Evolutionary conservation across 2,113 vertebrate genomes (phyloP), one percentile per base, ranked within the genome.

Genomic region (Limnothrissa miodon): DNA sequence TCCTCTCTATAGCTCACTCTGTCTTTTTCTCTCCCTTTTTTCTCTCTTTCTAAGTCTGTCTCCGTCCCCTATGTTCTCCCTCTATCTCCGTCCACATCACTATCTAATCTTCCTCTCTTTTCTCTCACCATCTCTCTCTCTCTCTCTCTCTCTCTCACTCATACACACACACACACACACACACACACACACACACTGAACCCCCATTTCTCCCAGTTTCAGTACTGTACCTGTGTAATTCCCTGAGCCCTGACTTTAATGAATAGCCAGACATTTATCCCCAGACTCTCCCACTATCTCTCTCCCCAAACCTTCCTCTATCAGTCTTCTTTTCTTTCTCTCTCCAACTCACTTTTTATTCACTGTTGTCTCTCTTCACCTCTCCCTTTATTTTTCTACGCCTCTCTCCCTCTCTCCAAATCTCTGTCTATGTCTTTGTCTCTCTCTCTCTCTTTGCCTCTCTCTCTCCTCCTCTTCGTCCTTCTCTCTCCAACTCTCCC

Each of bases 21-120:
- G 4, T 23, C 51, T 23, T 21, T 56, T 42, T 78, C 51, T 86
- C 70, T 89, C 39, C 33, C n/a, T 48, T 17, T 48, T 17, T 17
- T 48, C 53, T 56, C 53, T 56, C 53, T 56, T 19, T 56, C 53
- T 56, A 0, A 17, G 10, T 56, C 53, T 56, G 53, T 2, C 53
- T 23, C 21, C 53, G 11, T 21, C 53, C 17, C 53, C 17, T 21
- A 42, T 4, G 6, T 2, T 42, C 6, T 53, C 1, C 48, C 19
- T 53, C 48, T 53, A 17, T 10, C 48, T 53, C 23, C 7, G 17
- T 56, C 21, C 42, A 42, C 42, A 6, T 56, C 53, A 74, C 80
- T 84, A 78, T 87, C 80, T 87, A 87, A 85, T 82, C 81, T 84
- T 81, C 81, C 78, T 74, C 66, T 5, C 13, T 15, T 15, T 15